Percentiles rank a stretch among this genome's conserved stretches.
These are phyloP conservation scores for Ctenopoma multispine DNA, from an alignment of 2,797 vertebrate species.

Conservation along the genomic window DNA sequence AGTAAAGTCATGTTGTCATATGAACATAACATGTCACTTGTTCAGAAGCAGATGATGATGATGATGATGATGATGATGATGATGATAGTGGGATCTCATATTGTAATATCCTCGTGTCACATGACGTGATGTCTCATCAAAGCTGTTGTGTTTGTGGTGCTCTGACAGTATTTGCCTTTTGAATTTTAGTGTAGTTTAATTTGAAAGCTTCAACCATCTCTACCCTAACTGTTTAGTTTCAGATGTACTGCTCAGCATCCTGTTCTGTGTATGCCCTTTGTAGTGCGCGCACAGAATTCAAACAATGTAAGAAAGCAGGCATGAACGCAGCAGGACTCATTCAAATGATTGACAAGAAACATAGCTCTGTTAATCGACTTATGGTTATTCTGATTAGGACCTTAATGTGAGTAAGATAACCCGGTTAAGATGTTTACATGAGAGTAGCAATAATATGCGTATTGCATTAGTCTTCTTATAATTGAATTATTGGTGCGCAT, in stretches of 20 bases:
- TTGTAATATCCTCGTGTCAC: no score
- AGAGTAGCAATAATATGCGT: slow-evolving; percentile 79
- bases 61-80: neutral
- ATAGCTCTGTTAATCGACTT: slow-evolving; percentile 77
- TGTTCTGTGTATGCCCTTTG: slow-evolving; percentile 55
- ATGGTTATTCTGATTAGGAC: slow-evolving; percentile 74
- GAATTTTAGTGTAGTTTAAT: slow-evolving; percentile 13
- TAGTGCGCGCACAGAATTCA: slow-evolving; percentile 45
- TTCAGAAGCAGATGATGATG: no score
- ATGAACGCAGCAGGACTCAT: slow-evolving; percentile 61
- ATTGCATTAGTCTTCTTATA: slow-evolving; percentile 79
- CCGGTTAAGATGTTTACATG: slow-evolving; percentile 80
- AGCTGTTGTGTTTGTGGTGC: neutral
- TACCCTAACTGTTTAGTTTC: neutral
- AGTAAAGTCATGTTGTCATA: neutral
- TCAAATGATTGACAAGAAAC: slow-evolving; percentile 77
- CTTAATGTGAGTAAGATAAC: slow-evolving; percentile 79
- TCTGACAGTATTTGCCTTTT: neutral
- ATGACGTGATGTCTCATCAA: no score
- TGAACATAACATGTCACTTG: neutral
- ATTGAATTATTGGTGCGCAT: slow-evolving; percentile 78
- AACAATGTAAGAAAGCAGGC: slow-evolving; percentile 49
- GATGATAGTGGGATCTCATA: neutral
- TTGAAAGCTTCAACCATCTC: neutral
- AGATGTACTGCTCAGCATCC: slow-evolving; percentile 14